These are phyloP conservation scores for Drosophila ironensis DNA, from an alignment of 1,140 invertebrate genomes.

Conservation along the genomic window DNA sequence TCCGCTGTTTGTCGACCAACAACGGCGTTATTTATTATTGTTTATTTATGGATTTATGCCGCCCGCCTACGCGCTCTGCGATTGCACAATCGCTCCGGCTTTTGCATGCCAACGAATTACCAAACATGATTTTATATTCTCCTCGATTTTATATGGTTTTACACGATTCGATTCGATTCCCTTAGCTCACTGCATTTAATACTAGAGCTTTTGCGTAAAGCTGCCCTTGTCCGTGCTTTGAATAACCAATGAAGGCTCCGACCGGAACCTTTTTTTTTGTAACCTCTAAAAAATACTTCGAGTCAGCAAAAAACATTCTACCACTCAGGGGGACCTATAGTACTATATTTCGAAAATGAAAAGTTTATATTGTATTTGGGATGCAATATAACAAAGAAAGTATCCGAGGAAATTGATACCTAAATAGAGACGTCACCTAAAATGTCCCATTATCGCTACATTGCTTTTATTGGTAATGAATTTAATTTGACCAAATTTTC, in stretches of 20 bases:
- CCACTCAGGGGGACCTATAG: too few relatives aligned
- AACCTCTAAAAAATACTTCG: not conserved
- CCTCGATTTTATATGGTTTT: not conserved
- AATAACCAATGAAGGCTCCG: constrained; percentile 55
- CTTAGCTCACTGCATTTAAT: constrained; percentile 2
- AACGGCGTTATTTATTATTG: constrained; percentile 60
- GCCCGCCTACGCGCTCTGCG: constrained; percentile 65
- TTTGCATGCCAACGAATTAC: constrained; percentile 33
- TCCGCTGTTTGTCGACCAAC: constrained; percentile 38
- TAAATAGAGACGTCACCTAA: too few relatives aligned
- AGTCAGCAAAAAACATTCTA: too few relatives aligned
- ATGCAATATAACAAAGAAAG: too few relatives aligned
- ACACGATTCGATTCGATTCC: not conserved
- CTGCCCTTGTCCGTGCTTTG: constrained; percentile 57
- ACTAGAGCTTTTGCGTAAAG: not conserved
- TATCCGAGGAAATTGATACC: too few relatives aligned
- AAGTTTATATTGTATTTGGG: too few relatives aligned
- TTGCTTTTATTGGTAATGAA: too few relatives aligned
- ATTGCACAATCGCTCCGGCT: constrained; percentile 65
- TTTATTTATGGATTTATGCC: constrained; percentile 71
- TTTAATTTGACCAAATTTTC: too few relatives aligned
- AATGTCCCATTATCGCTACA: too few relatives aligned
- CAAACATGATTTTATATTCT: too few relatives aligned
- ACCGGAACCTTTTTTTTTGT: constrained; percentile 24
- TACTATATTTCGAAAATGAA: too few relatives aligned